Base-by-base conservation (phyloP, 2,797 vertebrate species). In the Miichthys miiuy region DNA sequence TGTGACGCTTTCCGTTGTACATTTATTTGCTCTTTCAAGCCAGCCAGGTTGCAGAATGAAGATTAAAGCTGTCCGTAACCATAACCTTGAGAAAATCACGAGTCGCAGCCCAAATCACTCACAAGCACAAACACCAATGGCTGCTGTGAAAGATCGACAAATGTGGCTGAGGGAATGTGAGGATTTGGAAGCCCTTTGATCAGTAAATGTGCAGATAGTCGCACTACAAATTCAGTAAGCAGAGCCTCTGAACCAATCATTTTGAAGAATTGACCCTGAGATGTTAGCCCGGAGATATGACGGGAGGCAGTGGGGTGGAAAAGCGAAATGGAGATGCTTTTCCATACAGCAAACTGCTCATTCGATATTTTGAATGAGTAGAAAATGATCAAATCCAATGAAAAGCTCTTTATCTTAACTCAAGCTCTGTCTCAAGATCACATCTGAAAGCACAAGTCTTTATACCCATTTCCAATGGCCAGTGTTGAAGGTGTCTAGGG, bases 121-220 rank as follows among this genome's bases (percentile, higher is more conserved):
- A 17, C 34, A 21, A 68, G 76, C 77, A 73, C 55, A 73, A 85
- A 72, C 73, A 73, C 50, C 67, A 69, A 38, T 25, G 61, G 42
- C 81, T 63, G 68, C 78, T 51, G 71, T 58, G 52, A 72, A 73
- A 68, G 55, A 80, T 68, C 2, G 12, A 73, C 72, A 63, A 69
- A 79, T 65, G 70, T 54, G 42, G 74, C 71, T 21, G 38, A 58
- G 20, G 82, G 66, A 77, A 57, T 72, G 50, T 41, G 67, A 83
- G 68, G 64, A 70, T 66, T 61, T 70, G 21, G 64, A 71, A 68
- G 51, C 38, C 0, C 80, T 87, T 81, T 89, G 82, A 89, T 83
- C 75, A 69, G 60, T 62, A 50, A 81, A 83, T 83, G 58, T 72
- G 74, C 61, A 58, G 74, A 82, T 72, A 42, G 47, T 25, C 23